A percentile compares a stretch with the other conserved stretches of the same genome.
Conservation (phyloP, 2,888 invertebrate species). For the Invenusta paracnida region DNA sequence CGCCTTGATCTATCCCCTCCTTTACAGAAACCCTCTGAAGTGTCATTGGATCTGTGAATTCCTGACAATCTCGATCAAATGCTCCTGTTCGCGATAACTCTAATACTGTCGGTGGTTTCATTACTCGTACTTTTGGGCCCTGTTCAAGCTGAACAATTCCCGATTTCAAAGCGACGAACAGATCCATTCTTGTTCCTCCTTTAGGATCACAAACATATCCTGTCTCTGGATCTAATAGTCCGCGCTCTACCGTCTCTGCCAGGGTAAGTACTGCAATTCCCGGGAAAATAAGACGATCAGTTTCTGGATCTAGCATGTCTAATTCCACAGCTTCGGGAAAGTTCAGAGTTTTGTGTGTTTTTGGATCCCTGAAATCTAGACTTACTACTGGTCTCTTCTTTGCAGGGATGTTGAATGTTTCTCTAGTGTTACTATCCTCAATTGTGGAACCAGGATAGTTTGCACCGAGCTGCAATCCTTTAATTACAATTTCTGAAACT, state of each 20-base stretch:
- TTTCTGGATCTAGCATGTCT: not conserved
- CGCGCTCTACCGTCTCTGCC: not conserved
- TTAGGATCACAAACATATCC: conserved; percentile 6
- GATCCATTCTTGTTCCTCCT: conserved; percentile 27
- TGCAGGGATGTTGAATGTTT: not conserved
- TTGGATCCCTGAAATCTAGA: not conserved
- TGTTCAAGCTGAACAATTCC: conserved; percentile 6
- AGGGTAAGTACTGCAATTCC: conserved; percentile 8
- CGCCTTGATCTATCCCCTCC: not conserved
- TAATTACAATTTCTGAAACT: not conserved
- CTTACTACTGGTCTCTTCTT: not conserved
- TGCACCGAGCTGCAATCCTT: not conserved
- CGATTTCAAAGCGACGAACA: conserved; percentile 24
- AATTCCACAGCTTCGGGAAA: not conserved
- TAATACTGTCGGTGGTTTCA: conserved; percentile 3
- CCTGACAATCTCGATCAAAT: not conserved
- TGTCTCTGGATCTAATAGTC: conserved; percentile 10
- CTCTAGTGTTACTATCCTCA: not conserved
- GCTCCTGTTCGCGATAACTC: not conserved
- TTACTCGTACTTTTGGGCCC: not conserved
- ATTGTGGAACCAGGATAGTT: not conserved
- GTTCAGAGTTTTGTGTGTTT: not conserved
- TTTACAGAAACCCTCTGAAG: not conserved
- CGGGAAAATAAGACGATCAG: not conserved
- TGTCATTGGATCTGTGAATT: not conserved